These are phyloP conservation scores for Leptinotarsa texana DNA, from an alignment of 1,140 invertebrate genomes.

Conservation along the genomic window DNA sequence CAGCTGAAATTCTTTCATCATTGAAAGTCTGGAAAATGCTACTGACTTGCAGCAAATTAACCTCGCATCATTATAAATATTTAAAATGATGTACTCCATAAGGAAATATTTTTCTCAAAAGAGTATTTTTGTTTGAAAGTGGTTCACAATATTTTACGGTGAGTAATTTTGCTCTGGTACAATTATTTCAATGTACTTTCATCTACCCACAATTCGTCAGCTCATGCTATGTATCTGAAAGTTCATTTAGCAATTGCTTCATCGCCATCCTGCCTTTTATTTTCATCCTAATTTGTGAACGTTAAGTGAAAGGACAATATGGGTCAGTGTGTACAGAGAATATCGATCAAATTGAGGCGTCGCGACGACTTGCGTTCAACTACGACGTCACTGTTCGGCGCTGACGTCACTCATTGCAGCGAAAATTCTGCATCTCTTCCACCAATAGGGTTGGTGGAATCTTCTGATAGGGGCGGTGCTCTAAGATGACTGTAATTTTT, in stretches of 20 bases:
- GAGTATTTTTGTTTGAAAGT: too few relatives aligned
- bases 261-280: constrained; percentile 13
- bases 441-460: constrained; percentile 11
- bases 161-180: too few relatives aligned
- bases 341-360: constrained; percentile 39
- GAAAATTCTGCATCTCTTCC: constrained; percentile 4
- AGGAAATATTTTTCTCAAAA: too few relatives aligned
- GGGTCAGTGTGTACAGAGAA: constrained; percentile 45
- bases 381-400: constrained; percentile 17
- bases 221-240: constrained; percentile 18
- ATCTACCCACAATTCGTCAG: too few relatives aligned
- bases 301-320: constrained; percentile 45
- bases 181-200: too few relatives aligned
- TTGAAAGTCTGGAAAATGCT: too few relatives aligned
- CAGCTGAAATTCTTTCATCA: too few relatives aligned
- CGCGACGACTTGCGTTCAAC: constrained; percentile 34
- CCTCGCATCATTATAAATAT: too few relatives aligned
- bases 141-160: too few relatives aligned
- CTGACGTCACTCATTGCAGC: constrained; percentile 39
- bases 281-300: constrained; percentile 27
- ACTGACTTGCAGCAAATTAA: too few relatives aligned
- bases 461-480: not conserved
- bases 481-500: not conserved
- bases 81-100: too few relatives aligned
- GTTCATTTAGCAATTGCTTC: constrained; percentile 1